Conservation (phyloP, 2,113 vertebrate genomes). For the Clinocottus analis region DNA sequence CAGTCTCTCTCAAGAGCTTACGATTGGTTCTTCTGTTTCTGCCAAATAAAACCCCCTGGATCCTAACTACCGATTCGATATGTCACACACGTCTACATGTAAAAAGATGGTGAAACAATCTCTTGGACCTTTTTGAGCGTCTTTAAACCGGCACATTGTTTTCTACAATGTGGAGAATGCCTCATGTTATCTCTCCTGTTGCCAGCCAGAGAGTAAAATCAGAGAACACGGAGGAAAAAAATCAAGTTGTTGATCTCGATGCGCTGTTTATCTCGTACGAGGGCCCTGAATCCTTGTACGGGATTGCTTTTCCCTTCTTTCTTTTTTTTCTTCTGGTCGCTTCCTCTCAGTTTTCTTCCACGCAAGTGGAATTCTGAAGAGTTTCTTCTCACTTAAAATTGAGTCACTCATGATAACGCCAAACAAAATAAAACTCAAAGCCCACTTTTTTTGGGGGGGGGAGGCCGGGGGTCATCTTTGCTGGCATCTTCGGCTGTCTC, state of each 20-base stretch:
- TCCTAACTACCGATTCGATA: no score
- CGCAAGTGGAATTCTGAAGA: not conserved
- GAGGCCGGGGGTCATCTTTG: no score
- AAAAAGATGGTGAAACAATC: not conserved
- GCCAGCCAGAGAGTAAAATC: not conserved
- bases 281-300: not conserved
- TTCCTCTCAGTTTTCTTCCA: conserved; percentile 8
- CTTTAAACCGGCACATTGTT: not conserved
- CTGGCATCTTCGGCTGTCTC: not conserved
- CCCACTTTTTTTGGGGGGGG: not conserved
- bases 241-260: conserved; percentile 2
- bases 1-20: not conserved
- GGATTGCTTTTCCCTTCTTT: not conserved
- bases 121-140: not conserved
- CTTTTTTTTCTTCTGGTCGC: not conserved
- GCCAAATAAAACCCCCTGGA: no score
- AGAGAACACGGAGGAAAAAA: not conserved
- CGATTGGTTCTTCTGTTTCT: not conserved
- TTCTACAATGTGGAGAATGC: not conserved
- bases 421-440: not conserved
- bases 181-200: not conserved
- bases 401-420: not conserved
- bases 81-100: no score
- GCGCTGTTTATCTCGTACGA: not conserved
- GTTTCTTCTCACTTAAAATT: not conserved